Evolutionary conservation across 2,113 vertebrate species (phyloP), one percentile per base, ranked within the genome.

Genomic region (Cynoglossus semilaevis): DNA sequence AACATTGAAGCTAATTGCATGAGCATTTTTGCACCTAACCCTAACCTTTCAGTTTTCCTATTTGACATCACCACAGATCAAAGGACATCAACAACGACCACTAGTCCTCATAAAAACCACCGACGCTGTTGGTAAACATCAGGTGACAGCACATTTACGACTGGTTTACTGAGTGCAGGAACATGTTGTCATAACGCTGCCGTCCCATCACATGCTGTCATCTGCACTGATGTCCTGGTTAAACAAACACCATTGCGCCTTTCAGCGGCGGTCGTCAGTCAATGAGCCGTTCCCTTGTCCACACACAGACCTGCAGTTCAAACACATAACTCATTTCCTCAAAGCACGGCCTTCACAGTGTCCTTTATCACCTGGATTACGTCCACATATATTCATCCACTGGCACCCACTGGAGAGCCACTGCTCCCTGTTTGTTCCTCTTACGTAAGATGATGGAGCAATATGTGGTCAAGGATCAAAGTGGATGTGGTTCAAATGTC

Each of bases 81-180:
- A 29, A 4, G 22, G 22, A 6, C 22, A 6, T 12, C 9, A 42
- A 4, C 10, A 14, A 15, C 10, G 10, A 18, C 7, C 4, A 29
- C 1, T 38, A 10, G 9, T 43, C 57, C 53, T 35, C n/a, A 46
- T 14, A 51, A 35, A 68, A 13, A 58, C 10, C 15, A 43, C 17
- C 14, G 12, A 47, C 22, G 6, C 22, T 29, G 22, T 29, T 29
- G 22, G 10, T 29, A 58, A 42, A 76, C 2, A 35, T 46, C 44
- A 63, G 38, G 52, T 47, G 1, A 53, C 36, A 8, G 36, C 10
- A 0, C 8, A 9, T 65, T 63, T 51, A 46, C 41, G 58, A 40
- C 0, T 1, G 0, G 45, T 69, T 68, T 74, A 35, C 56, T 48
- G 18, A 62, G 51, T 67, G 67, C 36, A 63, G 1, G 17, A 51